Base-by-base conservation (phyloP, 2,113 vertebrate species). In the Crotalus viridis region DNA sequence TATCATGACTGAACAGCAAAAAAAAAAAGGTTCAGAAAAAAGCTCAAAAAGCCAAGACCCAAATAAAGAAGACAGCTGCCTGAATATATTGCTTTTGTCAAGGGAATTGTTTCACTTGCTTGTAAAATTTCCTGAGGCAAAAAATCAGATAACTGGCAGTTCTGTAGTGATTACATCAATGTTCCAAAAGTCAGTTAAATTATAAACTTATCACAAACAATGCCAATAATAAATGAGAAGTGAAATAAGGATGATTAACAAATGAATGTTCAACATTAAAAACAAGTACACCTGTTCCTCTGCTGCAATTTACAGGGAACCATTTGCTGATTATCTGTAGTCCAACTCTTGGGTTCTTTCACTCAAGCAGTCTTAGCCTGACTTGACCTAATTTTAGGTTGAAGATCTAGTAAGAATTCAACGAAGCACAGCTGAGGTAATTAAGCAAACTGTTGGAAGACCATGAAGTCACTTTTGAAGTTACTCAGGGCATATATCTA, bases 361-460 rank as follows among this genome's bases (percentile, higher is more conserved):
- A 91, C 39, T 43, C 93, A 92, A 97, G 93, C 89, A 94, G 91
- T 64, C 5, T 85, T 95, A 90, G 95, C 96, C 94, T 93, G 87
- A 95, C 64, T 92, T 94, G 93, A 96, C 95, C 91, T 89, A 93
- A 87, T 87, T 94, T 92, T 93, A 96, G 92, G 94, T 96, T 89
- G 93, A 92, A 96, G 94, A 95, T 92, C 17, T 94, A 94, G 94
- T 33, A 33, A 95, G 74, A 96, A 95, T 51, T 92, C 94, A 96
- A 95, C 90, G 94, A 95, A 96, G 95, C 92, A 85, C 51, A 93
- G 94, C 92, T 95, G 93, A 96, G 51, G 93, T 93, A 93, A 95
- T 96, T 95, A 95, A 97, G 94, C 39, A 93, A 93, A 55, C 92
- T 92, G 43, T 64, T 95, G 92, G 94, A 97, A 88, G 57, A 95